phyloP scores from a whole-genome alignment of 2,888 invertebrate genomes.

The Laothoe populi region DNA sequence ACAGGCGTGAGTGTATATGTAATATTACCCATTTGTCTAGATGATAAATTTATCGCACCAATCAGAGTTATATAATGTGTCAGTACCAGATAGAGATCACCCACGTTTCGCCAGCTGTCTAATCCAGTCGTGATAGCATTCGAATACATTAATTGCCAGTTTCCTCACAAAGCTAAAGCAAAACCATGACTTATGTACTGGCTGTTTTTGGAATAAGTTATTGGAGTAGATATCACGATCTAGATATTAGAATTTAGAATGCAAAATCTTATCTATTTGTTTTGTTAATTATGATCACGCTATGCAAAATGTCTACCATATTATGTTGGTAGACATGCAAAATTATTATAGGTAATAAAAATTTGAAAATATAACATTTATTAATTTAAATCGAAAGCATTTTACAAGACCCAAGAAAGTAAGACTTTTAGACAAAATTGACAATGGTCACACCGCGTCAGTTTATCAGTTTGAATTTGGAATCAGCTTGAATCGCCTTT shows the following conservation, averaged over 20 bases:
- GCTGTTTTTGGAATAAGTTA: slow-evolving; percentile 18
- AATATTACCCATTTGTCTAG: background rate
- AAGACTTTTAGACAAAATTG: no score
- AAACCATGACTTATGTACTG: slow-evolving; percentile 10
- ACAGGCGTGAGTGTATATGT: no score
- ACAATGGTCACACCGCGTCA: no score
- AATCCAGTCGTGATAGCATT: slow-evolving; percentile 11
- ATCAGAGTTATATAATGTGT: background rate
- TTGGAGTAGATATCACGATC: slow-evolving; percentile 19
- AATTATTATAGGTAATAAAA: no score
- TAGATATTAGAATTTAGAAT: slow-evolving; percentile 20
- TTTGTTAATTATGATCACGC: slow-evolving; percentile 19
- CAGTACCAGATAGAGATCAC: slow-evolving; percentile 7
- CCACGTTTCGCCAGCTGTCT: slow-evolving; percentile 14
- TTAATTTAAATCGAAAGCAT: no score
- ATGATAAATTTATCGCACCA: background rate
- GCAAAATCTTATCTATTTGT: slow-evolving; percentile 18
- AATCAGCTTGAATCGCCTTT: no score
- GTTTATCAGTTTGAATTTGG: no score
- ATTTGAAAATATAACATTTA: no score
- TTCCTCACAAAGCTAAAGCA: slow-evolving; percentile 8
- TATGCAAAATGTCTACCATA: background rate
- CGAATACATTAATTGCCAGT: slow-evolving; percentile 17
- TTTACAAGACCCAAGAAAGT: no score
- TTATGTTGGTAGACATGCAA: background rate